Evolutionary conservation across 2,888 invertebrate genomes (phyloP), one percentile per base, ranked within the genome.

Genomic region (Agriopis aurantiaria): DNA sequence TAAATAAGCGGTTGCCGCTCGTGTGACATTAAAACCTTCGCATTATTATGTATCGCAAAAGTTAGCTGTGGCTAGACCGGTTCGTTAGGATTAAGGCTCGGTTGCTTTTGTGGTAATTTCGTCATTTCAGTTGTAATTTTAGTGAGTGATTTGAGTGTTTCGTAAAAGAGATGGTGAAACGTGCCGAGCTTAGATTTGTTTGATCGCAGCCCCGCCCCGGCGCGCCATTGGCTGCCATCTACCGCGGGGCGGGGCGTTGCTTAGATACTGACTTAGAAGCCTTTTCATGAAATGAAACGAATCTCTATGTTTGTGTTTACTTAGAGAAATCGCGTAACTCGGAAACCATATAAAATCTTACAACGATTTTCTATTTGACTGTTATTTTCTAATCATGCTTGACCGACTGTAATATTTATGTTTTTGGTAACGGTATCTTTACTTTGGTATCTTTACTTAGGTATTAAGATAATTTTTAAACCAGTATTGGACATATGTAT

Each of bases 181-280:
- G 70, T 62, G 71, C 49, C 76, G 80, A 80, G 87, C 83, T 91
- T 90, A 91, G 91, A 91, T 90, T 90, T 89, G 84, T 85, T 84
- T 78, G 78, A 75, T 79, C 80, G 77, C 79, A 5, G 92, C 91
- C 80, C 90, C 93, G 91, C 93, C 93, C 92, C 83, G 77, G 78
- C 80, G 80, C 87, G 88, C 87, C 75, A 93, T 93, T 93, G 94
- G 94, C 75, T 78, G 85, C 82, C 73, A 83, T 85, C 85, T 85
- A 88, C 83, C 85, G 88, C 81, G 85, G 92, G 93, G 93, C 91
- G 93, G 90, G 84, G 91, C 92, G 85, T 85, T 82, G 88, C 86
- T 93, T 93, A 92, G 93, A 92, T 88, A 88, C 82, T 77, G 82
- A 82, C 85, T 92, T 92, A 92, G 91, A 90, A 90, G 84, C 83